Base-by-base conservation (phyloP, 2,797 vertebrate species). In the Acomys russatus region DNA sequence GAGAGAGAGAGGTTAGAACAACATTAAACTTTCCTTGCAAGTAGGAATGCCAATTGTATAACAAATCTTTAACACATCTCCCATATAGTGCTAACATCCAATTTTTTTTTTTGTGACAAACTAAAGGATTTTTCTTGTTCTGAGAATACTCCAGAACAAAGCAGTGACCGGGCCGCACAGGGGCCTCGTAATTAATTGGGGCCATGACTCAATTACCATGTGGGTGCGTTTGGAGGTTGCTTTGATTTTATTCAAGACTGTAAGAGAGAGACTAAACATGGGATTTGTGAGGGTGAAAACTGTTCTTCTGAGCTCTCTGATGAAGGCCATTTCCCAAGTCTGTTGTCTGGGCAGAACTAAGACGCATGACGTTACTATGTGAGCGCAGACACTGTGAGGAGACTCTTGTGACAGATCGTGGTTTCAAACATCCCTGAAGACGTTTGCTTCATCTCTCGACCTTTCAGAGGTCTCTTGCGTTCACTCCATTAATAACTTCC, bases 41-140 rank as follows among this genome's bases (percentile, higher is more conserved):
- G 77, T 92, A 87, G 35, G 70, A 77, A 94, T 80, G 61, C 6
- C 25, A 82, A 87, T 51, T 95, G 18, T 68, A 20, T 59, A 38
- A 78, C n/a, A 68, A 92, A 73, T 90, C 83, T 86, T 91, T 84
- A 88, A 51, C 20, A 35, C 33, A 90, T 49, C 25, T 90, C 92
- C 28, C 20, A 22, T 66, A 35, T 84, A 51, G 30, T 77, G 54
- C 14, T 79, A 59, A 68, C 6, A 18, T 94, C 59, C 86, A 71
- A 35, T 54, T 64, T 96, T 33, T 79, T 79, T 64, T 96, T 33
- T 76, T 56, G 38, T 90, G 30, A 63, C 3, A 49, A 87, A 44
- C 22, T 25, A 38, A 44, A 59, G 87, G 25, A 38, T 23, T 9
- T 17, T 17, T 17, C 33, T 33, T 80, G 17, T 78, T 93, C 77